Base-by-base conservation (phyloP, 2,113 vertebrate genomes). In the Odontesthes bonariensis region DNA sequence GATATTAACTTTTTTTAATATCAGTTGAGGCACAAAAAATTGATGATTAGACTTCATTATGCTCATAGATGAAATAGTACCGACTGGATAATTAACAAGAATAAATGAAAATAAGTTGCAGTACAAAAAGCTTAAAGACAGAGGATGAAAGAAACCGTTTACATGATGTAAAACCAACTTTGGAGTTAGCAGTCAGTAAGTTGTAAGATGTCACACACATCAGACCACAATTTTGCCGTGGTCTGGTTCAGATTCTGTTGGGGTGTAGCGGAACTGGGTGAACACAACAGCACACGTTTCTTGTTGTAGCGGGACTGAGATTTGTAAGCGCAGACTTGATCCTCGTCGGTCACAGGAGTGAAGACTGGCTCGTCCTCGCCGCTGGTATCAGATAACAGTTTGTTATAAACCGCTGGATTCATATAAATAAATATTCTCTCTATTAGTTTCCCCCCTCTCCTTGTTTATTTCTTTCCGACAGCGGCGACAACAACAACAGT, bases 191-290 rank as follows among this genome's bases (percentile, higher is more conserved):
- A 14, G 8, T 57, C 11, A 53, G 38, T 38, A 3, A 13, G 12
- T 49, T 63, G 52, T 53, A n/a, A 58, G 68, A 40, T 19, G 22
- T 53, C 20, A n/a, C n/a, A n/a, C n/a, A n/a, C n/a, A n/a, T n/a
- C n/a, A n/a, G n/a, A n/a, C n/a, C n/a, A n/a, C n/a, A n/a, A n/a
- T n/a, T n/a, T n/a, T n/a, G n/a, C n/a, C n/a, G n/a, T n/a, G n/a
- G n/a, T n/a, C n/a, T n/a, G n/a, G n/a, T n/a, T n/a, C n/a, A n/a
- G n/a, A n/a, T n/a, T n/a, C n/a, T n/a, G n/a, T n/a, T n/a, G n/a
- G n/a, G n/a, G n/a, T n/a, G n/a, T n/a, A n/a, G n/a, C n/a, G n/a
- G n/a, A n/a, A n/a, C n/a, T n/a, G n/a, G n/a, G n/a, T n/a, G n/a
- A n/a, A n/a, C n/a, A n/a, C n/a, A n/a, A n/a, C n/a, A n/a, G n/a